Conservation (phyloP, 2,797 vertebrate species). For the Agapornis canus region DNA sequence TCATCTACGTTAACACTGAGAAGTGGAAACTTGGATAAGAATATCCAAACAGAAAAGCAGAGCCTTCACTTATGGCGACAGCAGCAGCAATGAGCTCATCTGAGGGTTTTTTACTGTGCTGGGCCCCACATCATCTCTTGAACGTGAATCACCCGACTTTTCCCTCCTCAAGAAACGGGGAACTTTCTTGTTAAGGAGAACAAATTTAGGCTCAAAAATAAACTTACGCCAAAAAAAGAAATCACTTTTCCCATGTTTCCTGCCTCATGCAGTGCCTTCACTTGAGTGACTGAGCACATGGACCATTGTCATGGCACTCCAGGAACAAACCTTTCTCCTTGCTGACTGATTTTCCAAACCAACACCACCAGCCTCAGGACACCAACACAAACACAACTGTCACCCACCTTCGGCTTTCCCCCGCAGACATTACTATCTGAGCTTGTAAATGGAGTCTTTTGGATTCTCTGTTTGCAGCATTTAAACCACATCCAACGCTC, state of each 20-base stretch:
- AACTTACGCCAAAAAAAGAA: neutral
- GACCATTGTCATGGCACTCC: fast-evolving
- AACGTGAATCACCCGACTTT: neutral
- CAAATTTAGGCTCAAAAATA: neutral
- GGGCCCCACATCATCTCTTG: neutral
- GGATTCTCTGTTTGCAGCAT: fast-evolving
- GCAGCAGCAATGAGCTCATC: neutral
- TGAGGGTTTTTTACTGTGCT: neutral
- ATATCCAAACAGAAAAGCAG: neutral
- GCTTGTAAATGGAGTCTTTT: fast-evolving
- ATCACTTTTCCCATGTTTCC: neutral
- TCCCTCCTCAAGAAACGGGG: neutral
- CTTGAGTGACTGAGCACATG: neutral
- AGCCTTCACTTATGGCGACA: neutral
- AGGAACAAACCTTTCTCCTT: neutral
- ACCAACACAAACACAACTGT: neutral
- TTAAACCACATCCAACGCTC: neutral
- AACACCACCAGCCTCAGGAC: neutral
- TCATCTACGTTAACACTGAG: neutral
- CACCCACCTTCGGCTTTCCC: neutral
- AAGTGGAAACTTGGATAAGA: neutral
- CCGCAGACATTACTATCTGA: fast-evolving
- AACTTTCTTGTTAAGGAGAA: neutral
- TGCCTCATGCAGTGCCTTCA: neutral
- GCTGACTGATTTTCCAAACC: neutral